Evolutionary conservation across 2,797 vertebrate species (phyloP).

Genomic region (Epinephelus awoara): DNA sequence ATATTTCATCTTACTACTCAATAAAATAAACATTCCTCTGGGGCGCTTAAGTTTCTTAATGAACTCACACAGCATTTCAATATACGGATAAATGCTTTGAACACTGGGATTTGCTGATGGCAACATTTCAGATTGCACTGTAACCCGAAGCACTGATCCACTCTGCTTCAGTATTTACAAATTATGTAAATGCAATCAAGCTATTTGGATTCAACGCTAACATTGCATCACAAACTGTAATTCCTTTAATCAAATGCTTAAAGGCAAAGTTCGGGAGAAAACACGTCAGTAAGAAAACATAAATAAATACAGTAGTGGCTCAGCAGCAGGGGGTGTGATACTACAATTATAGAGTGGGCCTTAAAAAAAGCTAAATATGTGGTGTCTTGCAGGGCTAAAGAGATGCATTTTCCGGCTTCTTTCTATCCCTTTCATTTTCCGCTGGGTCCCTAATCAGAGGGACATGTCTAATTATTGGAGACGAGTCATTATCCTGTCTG

Average conservation of each 20-base stretch:
- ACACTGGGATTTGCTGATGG: slow-evolving; percentile 47
- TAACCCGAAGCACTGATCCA: slow-evolving; percentile 43
- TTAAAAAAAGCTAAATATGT: slow-evolving; percentile 34
- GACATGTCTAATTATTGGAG: slow-evolving; percentile 63
- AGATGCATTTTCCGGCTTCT: slow-evolving; percentile 31
- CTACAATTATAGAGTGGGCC: slow-evolving; percentile 42
- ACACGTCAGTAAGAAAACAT: slow-evolving; percentile 19
- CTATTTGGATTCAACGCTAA: slow-evolving; percentile 47
- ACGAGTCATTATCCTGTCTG: slow-evolving; percentile 71
- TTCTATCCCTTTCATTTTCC: slow-evolving; percentile 62
- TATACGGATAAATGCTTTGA: slow-evolving; percentile 36
- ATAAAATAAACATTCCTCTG: slow-evolving; percentile 49
- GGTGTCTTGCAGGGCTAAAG: slow-evolving; percentile 31
- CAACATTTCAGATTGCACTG: slow-evolving; percentile 36
- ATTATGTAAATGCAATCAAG: slow-evolving; percentile 51
- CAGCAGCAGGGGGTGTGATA: slow-evolving; percentile 24
- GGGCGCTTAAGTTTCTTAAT: slow-evolving; percentile 47
- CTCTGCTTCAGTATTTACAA: slow-evolving; percentile 45
- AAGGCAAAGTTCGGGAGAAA: slow-evolving; percentile 23
- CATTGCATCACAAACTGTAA: slow-evolving; percentile 25
- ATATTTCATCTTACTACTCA: slow-evolving; percentile 35
- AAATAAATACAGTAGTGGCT: slow-evolving; percentile 34
- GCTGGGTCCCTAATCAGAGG: slow-evolving; percentile 66
- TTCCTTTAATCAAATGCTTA: slow-evolving; percentile 47
- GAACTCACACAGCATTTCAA: slow-evolving; percentile 54